phyloP scores from a whole-genome alignment of 2,113 vertebrate genomes.

The Barnardius zonarius region DNA sequence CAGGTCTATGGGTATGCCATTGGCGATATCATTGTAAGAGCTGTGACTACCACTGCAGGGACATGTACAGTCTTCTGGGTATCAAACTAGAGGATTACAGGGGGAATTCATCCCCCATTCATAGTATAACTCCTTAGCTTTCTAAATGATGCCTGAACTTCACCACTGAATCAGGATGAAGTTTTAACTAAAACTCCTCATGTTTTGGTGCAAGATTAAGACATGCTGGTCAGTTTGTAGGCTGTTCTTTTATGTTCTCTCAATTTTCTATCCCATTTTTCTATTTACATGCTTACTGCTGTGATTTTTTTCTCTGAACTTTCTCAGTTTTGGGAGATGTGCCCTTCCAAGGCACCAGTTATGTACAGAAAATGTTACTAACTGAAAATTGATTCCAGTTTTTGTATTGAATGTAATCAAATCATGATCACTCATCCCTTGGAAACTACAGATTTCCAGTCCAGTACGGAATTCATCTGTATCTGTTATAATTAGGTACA shows the following conservation, averaged over 20 bases:
- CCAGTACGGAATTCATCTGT: background rate
- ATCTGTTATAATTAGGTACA: conserved; percentile 9
- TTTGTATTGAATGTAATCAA: conserved; percentile 29
- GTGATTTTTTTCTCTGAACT: background rate
- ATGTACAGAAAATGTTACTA: background rate
- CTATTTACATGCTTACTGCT: background rate
- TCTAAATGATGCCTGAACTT: background rate
- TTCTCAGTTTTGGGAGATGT: background rate
- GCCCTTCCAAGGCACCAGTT: background rate
- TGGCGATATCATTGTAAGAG: background rate
- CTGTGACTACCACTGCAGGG: background rate
- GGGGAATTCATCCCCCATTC: background rate
- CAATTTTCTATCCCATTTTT: background rate
- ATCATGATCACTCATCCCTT: background rate
- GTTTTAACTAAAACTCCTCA: background rate
- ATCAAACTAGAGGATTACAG: background rate
- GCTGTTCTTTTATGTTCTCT: background rate
- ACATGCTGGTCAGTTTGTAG: background rate
- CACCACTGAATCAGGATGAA: background rate
- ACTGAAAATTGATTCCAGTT: conserved; percentile 17
- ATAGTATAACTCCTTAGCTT: background rate
- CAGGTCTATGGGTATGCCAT: background rate
- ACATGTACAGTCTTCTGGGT: background rate
- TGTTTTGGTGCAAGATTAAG: background rate
- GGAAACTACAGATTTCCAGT: background rate